Evolutionary conservation across 2,113 vertebrate genomes (phyloP).

Genomic region (Mystacornis crossleyi): DNA sequence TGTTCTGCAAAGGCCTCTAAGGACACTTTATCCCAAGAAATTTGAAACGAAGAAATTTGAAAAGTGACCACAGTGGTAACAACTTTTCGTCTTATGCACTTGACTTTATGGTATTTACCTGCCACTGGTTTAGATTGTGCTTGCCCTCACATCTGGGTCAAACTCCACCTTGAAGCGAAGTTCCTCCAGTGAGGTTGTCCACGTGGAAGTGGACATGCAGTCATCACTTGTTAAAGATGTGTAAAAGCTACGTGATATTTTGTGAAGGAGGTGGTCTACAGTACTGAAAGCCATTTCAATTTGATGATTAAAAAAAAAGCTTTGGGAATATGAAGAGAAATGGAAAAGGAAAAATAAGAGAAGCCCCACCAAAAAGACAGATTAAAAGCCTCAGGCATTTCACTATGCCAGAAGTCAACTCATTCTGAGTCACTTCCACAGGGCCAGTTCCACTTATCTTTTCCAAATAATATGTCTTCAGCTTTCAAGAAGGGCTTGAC

Average conservation of each 20-base stretch:
- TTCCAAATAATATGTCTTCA: not conserved
- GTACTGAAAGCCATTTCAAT: not conserved
- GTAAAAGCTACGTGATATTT: not conserved
- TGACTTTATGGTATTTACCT: not conserved
- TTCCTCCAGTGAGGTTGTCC: not conserved
- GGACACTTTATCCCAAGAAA: not conserved
- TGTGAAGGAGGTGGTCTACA: not conserved
- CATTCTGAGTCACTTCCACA: not conserved
- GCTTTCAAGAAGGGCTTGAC: not conserved
- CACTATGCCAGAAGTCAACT: not conserved
- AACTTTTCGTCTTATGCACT: not conserved
- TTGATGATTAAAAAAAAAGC: not conserved
- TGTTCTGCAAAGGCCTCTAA: not conserved
- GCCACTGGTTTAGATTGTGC: not conserved
- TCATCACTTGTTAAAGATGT: not conserved
- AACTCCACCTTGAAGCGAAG: not conserved
- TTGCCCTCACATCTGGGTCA: not conserved
- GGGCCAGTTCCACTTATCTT: not conserved
- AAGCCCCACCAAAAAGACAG: not conserved
- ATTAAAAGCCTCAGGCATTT: not conserved
- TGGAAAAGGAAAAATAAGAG: not conserved
- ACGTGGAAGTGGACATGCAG: not conserved
- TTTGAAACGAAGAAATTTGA: not conserved
- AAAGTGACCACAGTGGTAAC: not conserved
- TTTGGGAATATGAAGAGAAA: not conserved